These are phyloP conservation scores for Alosa sapidissima DNA, from an alignment of 2,797 vertebrate genomes.

Conservation along the genomic window DNA sequence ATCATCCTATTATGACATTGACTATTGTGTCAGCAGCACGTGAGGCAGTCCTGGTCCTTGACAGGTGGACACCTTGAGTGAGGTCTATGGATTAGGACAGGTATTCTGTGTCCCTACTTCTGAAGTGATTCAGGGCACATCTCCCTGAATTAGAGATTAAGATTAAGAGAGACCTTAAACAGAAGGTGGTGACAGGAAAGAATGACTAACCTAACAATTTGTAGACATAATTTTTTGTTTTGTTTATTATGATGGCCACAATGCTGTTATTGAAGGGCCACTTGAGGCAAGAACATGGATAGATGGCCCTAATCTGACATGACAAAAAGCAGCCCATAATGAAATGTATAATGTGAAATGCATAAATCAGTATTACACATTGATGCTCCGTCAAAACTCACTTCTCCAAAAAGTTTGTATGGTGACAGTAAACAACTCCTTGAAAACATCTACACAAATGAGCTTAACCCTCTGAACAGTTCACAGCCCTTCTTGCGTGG, in stretches of 20 bases:
- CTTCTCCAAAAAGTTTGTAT: background rate
- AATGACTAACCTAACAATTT: background rate
- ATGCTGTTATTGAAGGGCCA: background rate
- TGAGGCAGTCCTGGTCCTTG: background rate
- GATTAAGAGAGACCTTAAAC: background rate
- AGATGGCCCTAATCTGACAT: background rate
- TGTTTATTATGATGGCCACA: background rate
- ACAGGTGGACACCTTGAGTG: background rate
- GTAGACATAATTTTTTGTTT: background rate
- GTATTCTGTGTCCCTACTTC: background rate
- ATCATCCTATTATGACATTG: background rate
- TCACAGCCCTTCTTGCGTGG: background rate
- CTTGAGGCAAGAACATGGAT: background rate
- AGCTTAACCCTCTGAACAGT: background rate
- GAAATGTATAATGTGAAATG: background rate
- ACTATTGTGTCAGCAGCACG: background rate
- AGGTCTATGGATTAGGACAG: background rate
- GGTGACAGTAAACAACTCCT: background rate
- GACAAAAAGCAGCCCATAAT: background rate
- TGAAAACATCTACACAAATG: background rate
- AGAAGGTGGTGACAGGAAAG: background rate
- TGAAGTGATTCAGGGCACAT: constrained; percentile 11
- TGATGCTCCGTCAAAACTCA: too few species aligned
- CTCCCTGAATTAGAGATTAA: background rate
- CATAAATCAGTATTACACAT: too few species aligned